Evolutionary conservation across 1,140 invertebrate genomes (phyloP).

Genomic region (Diachasma alloeum): DNA sequence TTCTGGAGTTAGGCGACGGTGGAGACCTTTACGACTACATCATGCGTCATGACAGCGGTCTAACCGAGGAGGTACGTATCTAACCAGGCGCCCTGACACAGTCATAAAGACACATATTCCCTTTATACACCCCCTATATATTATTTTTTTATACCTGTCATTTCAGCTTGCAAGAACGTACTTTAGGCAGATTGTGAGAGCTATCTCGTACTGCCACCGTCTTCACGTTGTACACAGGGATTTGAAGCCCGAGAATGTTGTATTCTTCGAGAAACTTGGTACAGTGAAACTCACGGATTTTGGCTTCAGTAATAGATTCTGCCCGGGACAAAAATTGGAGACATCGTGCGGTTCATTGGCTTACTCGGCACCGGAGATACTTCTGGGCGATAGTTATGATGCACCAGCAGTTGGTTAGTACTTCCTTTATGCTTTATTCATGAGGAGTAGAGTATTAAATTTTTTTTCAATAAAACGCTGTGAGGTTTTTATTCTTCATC

Average conservation of each 20-base stretch:
- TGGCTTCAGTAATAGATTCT: slow-evolving; percentile 98
- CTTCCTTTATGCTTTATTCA: slow-evolving; percentile 1
- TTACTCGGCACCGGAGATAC: slow-evolving; percentile 98
- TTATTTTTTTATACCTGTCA: slow-evolving; percentile 11
- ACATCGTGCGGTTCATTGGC: slow-evolving; percentile 99
- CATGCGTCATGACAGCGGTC: slow-evolving; percentile 90
- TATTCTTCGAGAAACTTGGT: slow-evolving; percentile 97
- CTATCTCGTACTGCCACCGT: slow-evolving; percentile 98
- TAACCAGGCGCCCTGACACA: background rate
- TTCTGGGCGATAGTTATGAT: slow-evolving; percentile 94
- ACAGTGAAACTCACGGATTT: slow-evolving; percentile 99
- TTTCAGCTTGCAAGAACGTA: slow-evolving; percentile 86
- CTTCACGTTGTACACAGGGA: slow-evolving; percentile 94
- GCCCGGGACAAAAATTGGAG: slow-evolving; percentile 95
- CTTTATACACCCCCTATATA: background rate
- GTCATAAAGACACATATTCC: background rate
- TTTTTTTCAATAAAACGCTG: background rate
- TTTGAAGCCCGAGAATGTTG: slow-evolving; percentile 98
- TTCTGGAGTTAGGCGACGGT: slow-evolving; percentile 97
- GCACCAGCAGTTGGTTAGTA: slow-evolving; percentile 89
- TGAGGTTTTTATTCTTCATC: too few relatives aligned
- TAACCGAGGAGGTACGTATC: slow-evolving; percentile 67
- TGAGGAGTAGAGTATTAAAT: background rate
- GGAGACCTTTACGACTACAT: slow-evolving; percentile 99
- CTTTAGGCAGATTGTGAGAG: slow-evolving; percentile 94